Base-by-base conservation (phyloP, 2,888 invertebrate genomes). In the Andrena trimmerana region DNA sequence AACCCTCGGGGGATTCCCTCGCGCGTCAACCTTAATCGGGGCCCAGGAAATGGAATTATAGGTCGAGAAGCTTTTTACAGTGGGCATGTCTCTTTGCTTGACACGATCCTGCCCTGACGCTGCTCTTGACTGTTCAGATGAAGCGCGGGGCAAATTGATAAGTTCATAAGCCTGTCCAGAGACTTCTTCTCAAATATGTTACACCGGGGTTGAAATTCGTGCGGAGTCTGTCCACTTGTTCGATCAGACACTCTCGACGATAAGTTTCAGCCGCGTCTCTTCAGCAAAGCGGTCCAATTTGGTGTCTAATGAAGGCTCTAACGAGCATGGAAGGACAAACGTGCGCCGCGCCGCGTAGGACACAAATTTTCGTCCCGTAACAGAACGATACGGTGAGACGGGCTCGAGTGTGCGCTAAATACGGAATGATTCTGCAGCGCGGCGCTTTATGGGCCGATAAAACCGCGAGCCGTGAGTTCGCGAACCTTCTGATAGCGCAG, bases 391-490 rank as follows among this genome's bases (percentile, higher is more conserved):
- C 68, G 13, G 63, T 48, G 71, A 73, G 31, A 72, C 62, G 60
- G 42, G 75, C 60, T 74, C 75, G 85, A 88, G 88, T 85, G 85
- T 89, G 84, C 88, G 88, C 88, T 91, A 91, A 92, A 91, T 90
- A 83, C 88, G 85, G 76, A 91, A 89, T 88, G 87, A 90, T 92
- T 88, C 85, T 81, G 78, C 86, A 83, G 85, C 77, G 87, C 87
- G 84, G 85, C 81, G 85, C 69, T 91, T 90, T 91, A 91, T 81
- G 89, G 86, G 75, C 74, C 86, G 89, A 91, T 91, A 91, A 90
- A 91, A 83, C 87, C 73, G 81, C 76, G 79, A 79, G 79, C 75
- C 59, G 66, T 27, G 33, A 75, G 62, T 68, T 67, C 65, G 31
- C 27, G 50, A 52, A 54, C 63, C 66, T 84, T 70, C 76, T 69